Conservation (phyloP, 37 sponge, comb jelly and placozoan genomes). For the Cladorhizidae sp. region DNA sequence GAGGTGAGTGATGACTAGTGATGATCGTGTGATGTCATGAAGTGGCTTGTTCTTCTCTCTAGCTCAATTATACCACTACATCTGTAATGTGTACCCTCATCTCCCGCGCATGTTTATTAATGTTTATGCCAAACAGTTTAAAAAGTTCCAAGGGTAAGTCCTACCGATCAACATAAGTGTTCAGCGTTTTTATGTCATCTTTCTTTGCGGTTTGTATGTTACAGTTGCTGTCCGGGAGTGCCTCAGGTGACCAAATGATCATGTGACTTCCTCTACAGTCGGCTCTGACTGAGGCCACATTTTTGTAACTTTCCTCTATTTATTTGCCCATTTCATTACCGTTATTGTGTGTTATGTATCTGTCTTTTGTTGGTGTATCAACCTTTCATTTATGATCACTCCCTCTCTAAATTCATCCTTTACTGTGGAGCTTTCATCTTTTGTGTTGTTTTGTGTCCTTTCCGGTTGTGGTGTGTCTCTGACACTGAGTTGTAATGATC, state of each 20-base stretch:
- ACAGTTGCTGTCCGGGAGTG: constrained; percentile 42
- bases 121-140: constrained; percentile 42
- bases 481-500: too few species aligned
- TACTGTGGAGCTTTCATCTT: too few species aligned
- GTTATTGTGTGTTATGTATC: background rate
- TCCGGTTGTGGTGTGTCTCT: too few species aligned
- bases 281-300: too few species aligned
- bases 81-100: constrained; percentile 25
- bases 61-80: constrained; percentile 62
- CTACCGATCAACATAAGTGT: background rate
- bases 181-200: background rate
- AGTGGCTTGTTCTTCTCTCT: background rate
- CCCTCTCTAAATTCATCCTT: background rate
- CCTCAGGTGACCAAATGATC: constrained; percentile 12
- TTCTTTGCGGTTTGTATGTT: background rate
- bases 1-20: constrained; percentile 4
- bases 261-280: too few species aligned
- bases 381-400: background rate
- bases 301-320: background rate
- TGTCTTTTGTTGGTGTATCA: too few species aligned
- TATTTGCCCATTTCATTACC: background rate
- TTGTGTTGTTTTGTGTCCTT: too few species aligned
- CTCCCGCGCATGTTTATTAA: constrained; percentile 54
- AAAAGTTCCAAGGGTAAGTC: constrained; percentile 53
- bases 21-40: background rate